phyloP scores from a whole-genome alignment of 2,888 invertebrate genomes.

The Clepsis dumicolana region DNA sequence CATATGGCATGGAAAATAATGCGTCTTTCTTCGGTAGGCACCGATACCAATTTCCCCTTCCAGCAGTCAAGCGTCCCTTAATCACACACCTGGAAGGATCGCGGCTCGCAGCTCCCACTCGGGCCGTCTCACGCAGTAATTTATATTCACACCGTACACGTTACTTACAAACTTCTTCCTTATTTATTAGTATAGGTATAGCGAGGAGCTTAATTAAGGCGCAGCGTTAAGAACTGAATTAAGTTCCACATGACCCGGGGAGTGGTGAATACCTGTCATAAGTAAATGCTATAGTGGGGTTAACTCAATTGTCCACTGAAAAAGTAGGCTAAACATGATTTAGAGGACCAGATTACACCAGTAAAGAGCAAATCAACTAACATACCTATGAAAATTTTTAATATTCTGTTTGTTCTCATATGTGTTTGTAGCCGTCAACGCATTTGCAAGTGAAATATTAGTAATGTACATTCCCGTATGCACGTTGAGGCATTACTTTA shows the following conservation, averaged over 20 bases:
- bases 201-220: conserved; percentile 68
- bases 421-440: conserved; percentile 50
- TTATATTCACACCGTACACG: conserved; percentile 44
- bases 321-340: background rate
- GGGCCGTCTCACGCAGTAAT: conserved; percentile 35
- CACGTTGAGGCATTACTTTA: conserved; percentile 66
- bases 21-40: background rate
- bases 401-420: too few species aligned
- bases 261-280: conserved; percentile 55
- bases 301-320: background rate
- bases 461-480: conserved; percentile 69
- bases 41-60: conserved; percentile 3
- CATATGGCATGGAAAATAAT: background rate
- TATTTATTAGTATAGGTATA: conserved; percentile 44
- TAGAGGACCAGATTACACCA: too few species aligned
- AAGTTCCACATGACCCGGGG: conserved; percentile 65
- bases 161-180: conserved; percentile 45
- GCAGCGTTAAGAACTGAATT: conserved; percentile 68
- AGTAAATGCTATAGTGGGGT: conserved; percentile 3
- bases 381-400: too few species aligned
- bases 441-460: conserved; percentile 58
- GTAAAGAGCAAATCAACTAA: too few species aligned
- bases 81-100: conserved; percentile 29
- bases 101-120: conserved; percentile 7
- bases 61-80: conserved; percentile 11